Percentiles rank a stretch among this genome's conserved stretches.
These are phyloP conservation scores for Cyprinodon brontotheroides DNA, from an alignment of 2,113 vertebrate genomes.

Conservation along the genomic window DNA sequence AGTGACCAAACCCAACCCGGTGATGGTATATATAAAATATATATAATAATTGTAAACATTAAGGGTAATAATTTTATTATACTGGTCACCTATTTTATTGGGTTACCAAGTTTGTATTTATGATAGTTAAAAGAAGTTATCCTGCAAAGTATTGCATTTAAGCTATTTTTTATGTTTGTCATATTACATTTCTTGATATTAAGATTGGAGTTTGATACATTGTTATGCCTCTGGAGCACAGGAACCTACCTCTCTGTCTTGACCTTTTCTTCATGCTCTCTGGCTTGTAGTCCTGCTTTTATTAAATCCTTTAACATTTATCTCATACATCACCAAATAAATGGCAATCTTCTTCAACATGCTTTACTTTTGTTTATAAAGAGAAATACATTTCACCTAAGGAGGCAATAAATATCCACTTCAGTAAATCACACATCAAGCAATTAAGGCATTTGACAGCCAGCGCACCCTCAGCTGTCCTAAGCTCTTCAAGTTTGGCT, in stretches of 20 bases:
- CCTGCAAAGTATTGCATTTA: background rate
- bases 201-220: background rate
- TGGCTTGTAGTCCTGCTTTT: background rate
- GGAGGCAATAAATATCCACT: slow-evolving; percentile 40
- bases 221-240: background rate
- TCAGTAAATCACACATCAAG: slow-evolving; percentile 63
- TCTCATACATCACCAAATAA: background rate
- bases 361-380: slow-evolving; percentile 30
- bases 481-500: background rate
- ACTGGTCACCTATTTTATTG: too few species aligned
- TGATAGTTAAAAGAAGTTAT: background rate
- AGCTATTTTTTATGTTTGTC: background rate
- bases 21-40: too few species aligned
- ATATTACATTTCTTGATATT: background rate
- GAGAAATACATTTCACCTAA: slow-evolving; percentile 8
- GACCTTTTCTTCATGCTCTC: background rate
- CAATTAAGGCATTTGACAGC: slow-evolving; percentile 53
- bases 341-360: slow-evolving; percentile 16
- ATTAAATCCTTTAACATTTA: too few species aligned
- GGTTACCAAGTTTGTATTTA: background rate
- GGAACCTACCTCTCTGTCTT: background rate
- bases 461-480: slow-evolving; percentile 23
- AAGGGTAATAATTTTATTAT: too few species aligned
- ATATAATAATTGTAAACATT: too few species aligned
- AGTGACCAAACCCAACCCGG: too few species aligned